Evolutionary conservation across 2,797 vertebrate species (phyloP).

Genomic region (Craterocephalus amniculus): DNA sequence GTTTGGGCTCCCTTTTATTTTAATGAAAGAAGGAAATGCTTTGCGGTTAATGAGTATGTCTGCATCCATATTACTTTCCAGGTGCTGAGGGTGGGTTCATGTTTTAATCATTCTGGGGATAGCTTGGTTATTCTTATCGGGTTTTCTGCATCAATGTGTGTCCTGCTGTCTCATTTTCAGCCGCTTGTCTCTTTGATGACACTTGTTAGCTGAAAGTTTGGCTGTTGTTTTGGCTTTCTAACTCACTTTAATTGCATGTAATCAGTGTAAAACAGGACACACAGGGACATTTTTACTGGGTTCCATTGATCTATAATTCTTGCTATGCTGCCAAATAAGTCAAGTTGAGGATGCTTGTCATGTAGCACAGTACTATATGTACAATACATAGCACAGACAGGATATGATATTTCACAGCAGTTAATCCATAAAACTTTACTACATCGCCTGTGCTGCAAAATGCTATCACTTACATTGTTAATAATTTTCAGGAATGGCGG

Average conservation of each 20-base stretch:
- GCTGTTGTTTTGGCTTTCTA: neutral
- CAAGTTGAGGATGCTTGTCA: neutral
- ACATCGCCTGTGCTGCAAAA: too few relatives aligned
- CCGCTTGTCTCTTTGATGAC: neutral
- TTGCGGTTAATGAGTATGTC: slow-evolving; percentile 2
- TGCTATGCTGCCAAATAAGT: neutral
- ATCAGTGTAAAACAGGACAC: neutral
- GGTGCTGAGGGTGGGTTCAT: neutral
- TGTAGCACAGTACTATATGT: too few relatives aligned
- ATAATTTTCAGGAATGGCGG: too few relatives aligned
- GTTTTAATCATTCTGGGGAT: neutral
- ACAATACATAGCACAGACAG: too few relatives aligned
- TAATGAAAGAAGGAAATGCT: neutral
- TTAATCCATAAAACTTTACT: too few relatives aligned
- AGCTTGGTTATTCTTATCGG: neutral
- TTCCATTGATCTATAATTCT: neutral
- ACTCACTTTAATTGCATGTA: neutral
- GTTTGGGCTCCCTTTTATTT: neutral
- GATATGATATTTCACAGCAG: too few relatives aligned
- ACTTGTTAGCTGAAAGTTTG: neutral
- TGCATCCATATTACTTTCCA: neutral
- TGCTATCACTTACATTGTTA: too few relatives aligned
- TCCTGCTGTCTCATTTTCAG: neutral
- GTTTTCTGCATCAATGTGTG: neutral
- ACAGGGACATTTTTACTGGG: neutral